A percentile compares a stretch with the other conserved stretches of the same genome.
Conservation (phyloP, 1,140 invertebrate genomes). For the Spodoptera litura region DNA sequence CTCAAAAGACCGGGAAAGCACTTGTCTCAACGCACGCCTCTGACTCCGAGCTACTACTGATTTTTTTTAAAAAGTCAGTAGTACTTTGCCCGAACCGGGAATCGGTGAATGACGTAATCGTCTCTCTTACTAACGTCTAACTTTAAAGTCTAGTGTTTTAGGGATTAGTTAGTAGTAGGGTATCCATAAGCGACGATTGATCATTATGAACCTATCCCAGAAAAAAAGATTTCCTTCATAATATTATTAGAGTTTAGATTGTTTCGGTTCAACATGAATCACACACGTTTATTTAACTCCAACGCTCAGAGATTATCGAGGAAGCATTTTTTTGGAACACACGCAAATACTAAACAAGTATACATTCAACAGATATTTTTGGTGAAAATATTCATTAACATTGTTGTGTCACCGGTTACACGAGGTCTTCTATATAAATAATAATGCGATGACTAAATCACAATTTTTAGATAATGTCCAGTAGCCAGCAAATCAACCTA, state of each 20-base stretch:
- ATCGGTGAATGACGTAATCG: too few relatives aligned
- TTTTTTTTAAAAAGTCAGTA: too few relatives aligned
- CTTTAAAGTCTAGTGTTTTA: too few relatives aligned
- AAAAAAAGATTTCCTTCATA: neutral
- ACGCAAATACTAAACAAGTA: neutral
- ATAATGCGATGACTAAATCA: constrained; percentile 31
- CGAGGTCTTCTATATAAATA: constrained; percentile 16
- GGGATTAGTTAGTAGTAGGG: too few relatives aligned
- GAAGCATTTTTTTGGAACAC: constrained; percentile 4
- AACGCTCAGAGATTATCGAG: neutral
- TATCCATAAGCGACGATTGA: too few relatives aligned
- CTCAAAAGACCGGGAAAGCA: too few relatives aligned
- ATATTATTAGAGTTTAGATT: neutral
- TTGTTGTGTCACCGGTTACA: constrained; percentile 31
- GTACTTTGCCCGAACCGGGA: too few relatives aligned
- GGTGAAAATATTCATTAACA: constrained; percentile 2
- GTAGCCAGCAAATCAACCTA: too few relatives aligned
- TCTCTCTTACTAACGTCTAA: too few relatives aligned
- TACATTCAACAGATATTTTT: neutral
- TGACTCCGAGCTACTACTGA: too few relatives aligned
- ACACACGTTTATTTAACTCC: neutral
- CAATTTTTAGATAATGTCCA: constrained; percentile 25
- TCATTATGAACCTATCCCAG: too few relatives aligned
- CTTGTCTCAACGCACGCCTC: too few relatives aligned
- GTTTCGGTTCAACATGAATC: constrained; percentile 12